Conservation (phyloP, 2,113 vertebrate genomes). For the Myocastor coypus region DNA sequence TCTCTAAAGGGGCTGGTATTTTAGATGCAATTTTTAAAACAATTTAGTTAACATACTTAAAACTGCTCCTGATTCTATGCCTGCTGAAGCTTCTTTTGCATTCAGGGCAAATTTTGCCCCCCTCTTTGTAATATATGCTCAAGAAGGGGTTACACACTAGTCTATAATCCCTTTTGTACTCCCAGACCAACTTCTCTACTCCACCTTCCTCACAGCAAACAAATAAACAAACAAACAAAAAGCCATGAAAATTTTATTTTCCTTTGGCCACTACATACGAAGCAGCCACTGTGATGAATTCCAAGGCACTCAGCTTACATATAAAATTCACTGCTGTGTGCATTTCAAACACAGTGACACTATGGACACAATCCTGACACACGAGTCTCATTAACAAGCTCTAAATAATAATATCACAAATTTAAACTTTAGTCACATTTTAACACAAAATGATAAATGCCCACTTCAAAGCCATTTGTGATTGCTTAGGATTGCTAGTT, state of each 20-base stretch:
- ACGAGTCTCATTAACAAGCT: conserved; percentile 46
- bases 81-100: neutral
- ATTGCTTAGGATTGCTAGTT: conserved; percentile 36
- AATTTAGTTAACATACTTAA: conserved; percentile 20
- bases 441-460: neutral
- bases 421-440: conserved; percentile 40
- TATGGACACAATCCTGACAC: conserved; percentile 28
- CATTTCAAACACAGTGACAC: conserved; percentile 42
- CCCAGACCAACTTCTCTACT: neutral
- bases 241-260: neutral
- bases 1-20: neutral
- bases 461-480: neutral
- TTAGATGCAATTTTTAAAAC: neutral
- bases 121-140: neutral
- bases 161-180: neutral
- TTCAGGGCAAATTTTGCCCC: neutral
- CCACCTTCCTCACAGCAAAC: neutral
- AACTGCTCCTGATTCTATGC: neutral
- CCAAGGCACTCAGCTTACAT: neutral
- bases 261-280: conserved; percentile 34
- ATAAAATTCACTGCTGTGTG: conserved; percentile 39
- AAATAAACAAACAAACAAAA: neutral
- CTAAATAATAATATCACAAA: conserved; percentile 40
- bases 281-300: conserved; percentile 38
- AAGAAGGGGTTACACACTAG: neutral